These are phyloP conservation scores for Heliocidaris erythrogramma DNA, from an alignment of 35 echinoderm and acorn worm species.

Conservation along the genomic window DNA sequence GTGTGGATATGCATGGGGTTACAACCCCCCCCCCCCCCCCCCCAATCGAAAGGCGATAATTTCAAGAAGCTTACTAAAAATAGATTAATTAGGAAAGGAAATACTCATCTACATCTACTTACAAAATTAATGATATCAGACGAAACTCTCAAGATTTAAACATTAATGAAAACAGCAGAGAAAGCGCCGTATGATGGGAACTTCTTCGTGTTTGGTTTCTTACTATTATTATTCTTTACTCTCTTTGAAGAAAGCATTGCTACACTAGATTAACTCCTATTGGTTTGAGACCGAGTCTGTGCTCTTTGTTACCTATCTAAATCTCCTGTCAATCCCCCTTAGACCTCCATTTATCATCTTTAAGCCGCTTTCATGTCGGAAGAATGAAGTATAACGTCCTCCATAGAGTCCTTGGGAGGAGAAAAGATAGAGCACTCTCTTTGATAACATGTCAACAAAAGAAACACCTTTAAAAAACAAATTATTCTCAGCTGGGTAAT, in stretches of 20 bases:
- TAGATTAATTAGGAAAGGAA: too few relatives aligned
- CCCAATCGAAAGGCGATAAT: too few relatives aligned
- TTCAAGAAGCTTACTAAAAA: too few relatives aligned
- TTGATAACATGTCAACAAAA: neutral
- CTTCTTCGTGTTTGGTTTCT: neutral
- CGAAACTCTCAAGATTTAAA: too few relatives aligned
- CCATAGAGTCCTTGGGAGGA: neutral
- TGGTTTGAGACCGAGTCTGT: neutral
- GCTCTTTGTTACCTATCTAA: neutral
- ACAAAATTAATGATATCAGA: too few relatives aligned
- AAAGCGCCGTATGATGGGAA: neutral
- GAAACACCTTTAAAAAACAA: neutral
- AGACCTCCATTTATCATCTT: neutral
- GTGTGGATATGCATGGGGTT: too few relatives aligned
- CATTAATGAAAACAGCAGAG: neutral
- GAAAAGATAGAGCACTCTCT: neutral
- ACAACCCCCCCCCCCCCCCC: too few relatives aligned
- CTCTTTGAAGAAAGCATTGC: neutral
- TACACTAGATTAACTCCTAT: neutral
- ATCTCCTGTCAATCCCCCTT: neutral
- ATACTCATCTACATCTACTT: too few relatives aligned
- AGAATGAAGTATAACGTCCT: neutral
- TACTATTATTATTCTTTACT: neutral
- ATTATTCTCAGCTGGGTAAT: neutral
- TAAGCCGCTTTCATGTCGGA: too few relatives aligned